These are phyloP conservation scores for Ammodytes dubius DNA, from an alignment of 2,113 vertebrate species.

Conservation along the genomic window DNA sequence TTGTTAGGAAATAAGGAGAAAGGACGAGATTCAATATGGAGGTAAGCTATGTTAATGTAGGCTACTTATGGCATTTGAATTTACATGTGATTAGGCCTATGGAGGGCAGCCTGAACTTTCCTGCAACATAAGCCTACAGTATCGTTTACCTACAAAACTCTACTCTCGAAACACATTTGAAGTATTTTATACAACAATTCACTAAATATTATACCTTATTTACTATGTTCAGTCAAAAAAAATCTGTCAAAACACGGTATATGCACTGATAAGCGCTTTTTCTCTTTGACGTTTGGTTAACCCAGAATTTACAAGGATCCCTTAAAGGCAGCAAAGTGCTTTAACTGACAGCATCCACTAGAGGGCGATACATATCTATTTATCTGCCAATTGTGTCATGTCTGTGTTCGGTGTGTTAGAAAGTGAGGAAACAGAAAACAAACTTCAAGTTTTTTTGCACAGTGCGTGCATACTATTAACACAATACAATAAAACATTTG, in stretches of 20 bases:
- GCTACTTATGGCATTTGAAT: neutral
- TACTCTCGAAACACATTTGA: neutral
- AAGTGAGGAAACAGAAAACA: constrained; percentile 1
- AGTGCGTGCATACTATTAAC: constrained; percentile 13
- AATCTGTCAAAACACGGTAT: neutral
- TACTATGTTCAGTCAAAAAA: neutral
- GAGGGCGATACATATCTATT: constrained; percentile 75
- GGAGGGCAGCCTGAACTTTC: neutral
- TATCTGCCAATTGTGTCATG: constrained; percentile 2
- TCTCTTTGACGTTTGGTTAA: neutral
- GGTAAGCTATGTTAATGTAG: neutral
- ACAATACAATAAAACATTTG: neutral
- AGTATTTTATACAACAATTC: neutral
- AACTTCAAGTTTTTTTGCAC: constrained; percentile 14
- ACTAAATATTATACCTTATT: neutral
- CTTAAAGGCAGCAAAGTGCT: constrained; percentile 31
- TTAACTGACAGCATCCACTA: constrained; percentile 58
- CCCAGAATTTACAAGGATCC: neutral
- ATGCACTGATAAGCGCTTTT: neutral
- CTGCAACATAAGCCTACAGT: neutral
- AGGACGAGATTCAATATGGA: neutral
- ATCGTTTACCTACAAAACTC: neutral
- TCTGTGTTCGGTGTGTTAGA: neutral
- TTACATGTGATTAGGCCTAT: neutral
- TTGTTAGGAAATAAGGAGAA: neutral